These are phyloP conservation scores for Sebastiscus tertius DNA, from an alignment of 2,797 vertebrate species.

Conservation along the genomic window DNA sequence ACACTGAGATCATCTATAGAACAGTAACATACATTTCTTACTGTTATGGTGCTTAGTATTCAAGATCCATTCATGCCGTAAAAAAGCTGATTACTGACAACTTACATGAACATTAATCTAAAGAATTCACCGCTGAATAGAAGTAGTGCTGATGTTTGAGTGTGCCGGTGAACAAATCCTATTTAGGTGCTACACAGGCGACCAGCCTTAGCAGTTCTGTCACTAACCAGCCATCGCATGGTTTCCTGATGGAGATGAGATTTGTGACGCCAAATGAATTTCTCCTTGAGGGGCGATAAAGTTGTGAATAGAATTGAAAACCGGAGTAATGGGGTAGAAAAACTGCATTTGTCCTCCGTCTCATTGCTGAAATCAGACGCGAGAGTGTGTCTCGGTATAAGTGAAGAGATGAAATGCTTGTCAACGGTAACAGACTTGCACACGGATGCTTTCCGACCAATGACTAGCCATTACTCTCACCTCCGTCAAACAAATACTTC, in stretches of 20 bases:
- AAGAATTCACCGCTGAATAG: not conserved
- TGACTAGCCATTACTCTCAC: slow-evolving; percentile 66
- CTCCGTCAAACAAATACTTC: slow-evolving; percentile 59
- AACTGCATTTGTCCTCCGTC: slow-evolving; percentile 69
- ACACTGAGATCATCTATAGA: slow-evolving; percentile 45
- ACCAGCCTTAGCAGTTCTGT: slow-evolving; percentile 51
- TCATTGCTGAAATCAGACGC: slow-evolving; percentile 55
- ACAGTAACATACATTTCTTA: slow-evolving; percentile 13
- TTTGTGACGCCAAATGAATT: slow-evolving; percentile 77
- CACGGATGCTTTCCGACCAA: slow-evolving; percentile 56
- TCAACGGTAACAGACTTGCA: slow-evolving; percentile 68
- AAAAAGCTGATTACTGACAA: slow-evolving; percentile 4
- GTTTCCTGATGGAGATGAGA: slow-evolving; percentile 77
- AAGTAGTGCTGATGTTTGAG: slow-evolving; percentile 2
- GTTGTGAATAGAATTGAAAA: slow-evolving; percentile 79
- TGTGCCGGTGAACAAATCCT: slow-evolving; percentile 46
- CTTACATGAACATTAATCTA: not conserved
- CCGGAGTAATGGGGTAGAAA: slow-evolving; percentile 76
- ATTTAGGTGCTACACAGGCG: slow-evolving; percentile 48
- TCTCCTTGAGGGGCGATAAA: slow-evolving; percentile 79
- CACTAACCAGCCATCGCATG: slow-evolving; percentile 71
- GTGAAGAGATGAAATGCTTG: slow-evolving; percentile 70
- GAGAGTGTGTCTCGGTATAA: slow-evolving; percentile 41
- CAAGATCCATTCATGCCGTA: not conserved
- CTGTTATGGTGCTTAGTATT: not conserved